These are phyloP conservation scores for Amblyjoppa proteus DNA, from an alignment of 2,888 invertebrate species.

Conservation along the genomic window DNA sequence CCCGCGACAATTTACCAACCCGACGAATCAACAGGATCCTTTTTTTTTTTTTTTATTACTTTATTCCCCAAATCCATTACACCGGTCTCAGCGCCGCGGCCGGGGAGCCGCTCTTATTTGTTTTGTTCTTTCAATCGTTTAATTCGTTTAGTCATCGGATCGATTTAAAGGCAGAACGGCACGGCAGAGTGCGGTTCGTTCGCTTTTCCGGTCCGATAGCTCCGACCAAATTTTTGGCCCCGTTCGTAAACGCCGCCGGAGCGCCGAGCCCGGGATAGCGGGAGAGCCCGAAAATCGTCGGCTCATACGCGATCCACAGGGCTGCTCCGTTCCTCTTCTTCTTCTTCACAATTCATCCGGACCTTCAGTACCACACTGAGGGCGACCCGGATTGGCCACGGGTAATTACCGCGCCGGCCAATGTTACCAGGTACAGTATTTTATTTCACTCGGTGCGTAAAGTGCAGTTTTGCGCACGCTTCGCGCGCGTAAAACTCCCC, in stretches of 20 bases:
- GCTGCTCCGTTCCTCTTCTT: background rate
- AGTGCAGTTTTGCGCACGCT: too few relatives aligned
- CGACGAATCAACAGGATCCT: background rate
- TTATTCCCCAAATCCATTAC: constrained; percentile 4
- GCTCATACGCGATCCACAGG: background rate
- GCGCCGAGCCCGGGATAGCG: background rate
- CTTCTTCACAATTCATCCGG: too few relatives aligned
- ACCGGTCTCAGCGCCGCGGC: background rate
- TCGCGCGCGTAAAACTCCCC: too few relatives aligned
- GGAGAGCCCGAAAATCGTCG: constrained; percentile 9
- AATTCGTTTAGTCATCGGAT: constrained; percentile 16
- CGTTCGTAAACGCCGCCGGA: background rate
- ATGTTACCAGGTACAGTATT: too few relatives aligned
- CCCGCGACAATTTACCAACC: constrained; percentile 15
- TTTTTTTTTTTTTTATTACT: background rate
- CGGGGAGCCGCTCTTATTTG: background rate
- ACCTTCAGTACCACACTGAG: too few relatives aligned
- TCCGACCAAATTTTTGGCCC: constrained; percentile 23
- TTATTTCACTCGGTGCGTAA: too few relatives aligned
- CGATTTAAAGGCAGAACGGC: background rate
- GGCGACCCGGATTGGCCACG: too few relatives aligned
- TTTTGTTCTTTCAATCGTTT: constrained; percentile 18
- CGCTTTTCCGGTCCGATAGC: constrained; percentile 29
- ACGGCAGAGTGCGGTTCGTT: constrained; percentile 17
- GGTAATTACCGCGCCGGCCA: too few relatives aligned